Evolutionary conservation across 2,888 invertebrate genomes (phyloP), one percentile per base, ranked within the genome.

Genomic region (Pseudococcus jackbeardsleyi): DNA sequence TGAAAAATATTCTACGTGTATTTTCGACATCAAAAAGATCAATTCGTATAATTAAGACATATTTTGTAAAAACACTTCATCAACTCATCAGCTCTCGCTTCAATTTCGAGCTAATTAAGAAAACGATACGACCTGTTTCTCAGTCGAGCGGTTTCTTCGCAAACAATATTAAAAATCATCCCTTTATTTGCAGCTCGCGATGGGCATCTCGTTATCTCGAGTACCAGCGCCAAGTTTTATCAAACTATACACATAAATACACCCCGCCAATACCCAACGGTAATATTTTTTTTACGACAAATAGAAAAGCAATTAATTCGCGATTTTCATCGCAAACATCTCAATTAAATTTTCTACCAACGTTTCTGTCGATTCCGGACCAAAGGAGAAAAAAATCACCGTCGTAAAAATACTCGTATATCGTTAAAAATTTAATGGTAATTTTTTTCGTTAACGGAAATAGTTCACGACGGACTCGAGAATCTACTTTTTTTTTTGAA

Each of bases 341-440:
- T 72, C 72, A 72, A 72, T 72, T 72, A 72, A 72, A 72, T 72
- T 64, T 64, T 64, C 64, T 9, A 72, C 33, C 72, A 33, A 17
- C 33, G 17, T 72, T 33, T 33, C 72, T 68, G 19, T 72, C 72
- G 17, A 33, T 72, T 72, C 22, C 12, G 17, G 26, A 26, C 0
- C 42, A 26, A 12, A 22, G 26, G 19, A 64, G 26, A 64, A 64
- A 64, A 64, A 64, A 64, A 64, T 64, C 22, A 15, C 64, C 64
- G 33, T 72, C 33, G 17, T 72, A 72, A 72, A 64, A 72, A 72
- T 17, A 72, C 33, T 33, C 15, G 22, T 64, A 22, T 64, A 72
- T 72, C 72, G 72, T 72, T 72, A 72, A 72, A 72, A 72, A 72
- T 72, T 72, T 72, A 72, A 72, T 72, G 72, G 72, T 72, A 72